Conservation (phyloP, 2,888 invertebrate genomes). For the Coenonympha glycerion region DNA sequence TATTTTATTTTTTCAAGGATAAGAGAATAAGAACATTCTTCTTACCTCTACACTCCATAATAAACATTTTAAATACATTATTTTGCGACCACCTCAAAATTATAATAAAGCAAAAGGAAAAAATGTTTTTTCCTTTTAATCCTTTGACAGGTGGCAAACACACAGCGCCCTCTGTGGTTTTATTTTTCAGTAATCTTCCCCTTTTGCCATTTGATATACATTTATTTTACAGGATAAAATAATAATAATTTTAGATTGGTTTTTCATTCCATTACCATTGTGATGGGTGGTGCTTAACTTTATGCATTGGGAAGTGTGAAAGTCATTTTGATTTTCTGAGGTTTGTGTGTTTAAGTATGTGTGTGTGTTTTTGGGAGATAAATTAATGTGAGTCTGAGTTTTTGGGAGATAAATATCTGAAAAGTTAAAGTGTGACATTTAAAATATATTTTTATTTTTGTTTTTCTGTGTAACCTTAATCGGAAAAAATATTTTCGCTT, state of each 20-base stretch:
- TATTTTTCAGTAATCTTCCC: too few species aligned
- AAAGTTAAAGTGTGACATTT: neutral
- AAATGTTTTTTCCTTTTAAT: too few species aligned
- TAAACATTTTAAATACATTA: too few species aligned
- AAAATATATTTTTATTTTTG: neutral
- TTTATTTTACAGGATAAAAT: constrained; percentile 3
- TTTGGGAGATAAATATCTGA: neutral
- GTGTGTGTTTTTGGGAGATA: neutral
- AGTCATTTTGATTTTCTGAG: neutral
- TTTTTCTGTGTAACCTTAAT: neutral
- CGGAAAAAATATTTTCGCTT: neutral
- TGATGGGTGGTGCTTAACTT: neutral
- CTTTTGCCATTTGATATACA: constrained; percentile 4
- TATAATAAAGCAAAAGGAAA: too few species aligned
- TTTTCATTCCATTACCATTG: constrained; percentile 1
- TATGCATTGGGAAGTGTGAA: neutral
- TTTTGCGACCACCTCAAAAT: too few species aligned
- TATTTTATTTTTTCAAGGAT: too few species aligned
- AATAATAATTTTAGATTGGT: neutral
- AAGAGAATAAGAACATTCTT: too few species aligned
- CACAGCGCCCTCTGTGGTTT: too few species aligned
- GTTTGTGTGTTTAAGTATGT: neutral
- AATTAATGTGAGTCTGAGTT: too few species aligned
- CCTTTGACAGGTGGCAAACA: too few species aligned
- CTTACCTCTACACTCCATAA: too few species aligned